Conservation (phyloP, 2,888 invertebrate genomes). For the Cartodere bifasciata region DNA sequence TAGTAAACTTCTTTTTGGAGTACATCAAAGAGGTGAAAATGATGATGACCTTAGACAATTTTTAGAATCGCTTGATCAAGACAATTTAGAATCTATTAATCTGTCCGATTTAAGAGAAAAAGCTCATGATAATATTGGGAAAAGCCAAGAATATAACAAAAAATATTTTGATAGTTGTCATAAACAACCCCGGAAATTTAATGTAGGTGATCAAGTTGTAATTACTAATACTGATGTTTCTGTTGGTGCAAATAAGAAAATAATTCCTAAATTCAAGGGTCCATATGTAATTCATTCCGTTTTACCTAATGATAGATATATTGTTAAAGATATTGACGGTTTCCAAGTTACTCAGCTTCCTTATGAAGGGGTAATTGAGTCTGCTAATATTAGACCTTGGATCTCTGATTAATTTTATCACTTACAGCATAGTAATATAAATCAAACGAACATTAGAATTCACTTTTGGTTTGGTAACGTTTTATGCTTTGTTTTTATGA, state of each 20-base stretch:
- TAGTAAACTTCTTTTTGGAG: constrained; percentile 7
- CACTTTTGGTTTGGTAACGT: no score
- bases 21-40: constrained; percentile 7
- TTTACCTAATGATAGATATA: constrained; percentile 16
- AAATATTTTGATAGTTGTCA: constrained; percentile 3
- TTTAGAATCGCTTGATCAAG: constrained; percentile 10
- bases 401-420: no score
- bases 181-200: neutral
- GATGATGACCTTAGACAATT: constrained; percentile 6
- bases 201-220: constrained; percentile 16
- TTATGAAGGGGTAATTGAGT: constrained; percentile 4
- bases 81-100: no score
- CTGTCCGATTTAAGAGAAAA: constrained; percentile 2
- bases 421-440: no score
- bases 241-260: constrained; percentile 15
- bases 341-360: constrained; percentile 11
- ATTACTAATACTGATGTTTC: constrained; percentile 15
- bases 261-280: constrained; percentile 17
- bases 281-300: constrained; percentile 16
- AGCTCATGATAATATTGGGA: constrained; percentile 9
- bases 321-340: constrained; percentile 12
- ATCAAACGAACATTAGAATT: no score
- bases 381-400: constrained; percentile 7
- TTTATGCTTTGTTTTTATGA: no score
- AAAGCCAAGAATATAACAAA: constrained; percentile 8